Base-by-base conservation (phyloP, 2,888 invertebrate genomes). In the Microctonus brassicae region DNA sequence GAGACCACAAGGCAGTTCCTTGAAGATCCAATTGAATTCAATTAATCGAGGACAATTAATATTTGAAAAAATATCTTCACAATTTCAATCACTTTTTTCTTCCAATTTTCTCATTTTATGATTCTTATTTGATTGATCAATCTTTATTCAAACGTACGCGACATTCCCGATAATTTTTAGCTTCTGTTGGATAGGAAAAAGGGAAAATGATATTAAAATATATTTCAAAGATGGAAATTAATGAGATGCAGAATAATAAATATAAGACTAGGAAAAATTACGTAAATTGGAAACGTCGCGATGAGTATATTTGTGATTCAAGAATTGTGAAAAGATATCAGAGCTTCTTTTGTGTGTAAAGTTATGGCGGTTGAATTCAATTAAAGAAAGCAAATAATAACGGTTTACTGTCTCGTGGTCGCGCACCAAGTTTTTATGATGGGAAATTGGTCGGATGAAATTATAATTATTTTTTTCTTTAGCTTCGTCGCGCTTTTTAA, bases 371-470 rank as follows among this genome's bases (percentile, higher is more conserved):
- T 71, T 72, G 65, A 74, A 76, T 81, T 81, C 76, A 80, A 80
- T 81, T 79, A 80, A 80, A 81, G 80, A 75, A 78, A 79, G 79
- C 77, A 81, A 80, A 79, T 77, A 80, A 75, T 72, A 57, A 47
- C 66, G 75, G 77, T 79, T 78, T 77, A 76, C 74, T 72, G 72
- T 70, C 47, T 47, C 70, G 77, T 74, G 70, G 78, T 20, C 17
- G 17, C 47, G 47, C 17, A 7, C 17, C 47, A 47, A 47, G 47
- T 47, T 47, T 20, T n/a, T 17, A 17, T 1, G 17, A 75, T 75
- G 70, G 66, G 72, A 74, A 69, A 76, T 47, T 47, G 47, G 47
- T 47, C 47, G 20, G 20, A 20, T 17, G 17, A 17, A 17, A 80
- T 80, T 78, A 79, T 76, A n/a, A n/a, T 75, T 67, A 17, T 77